A percentile compares a stretch with the other conserved stretches of the same genome.
These are phyloP conservation scores for Poecilia picta DNA, from an alignment of 2,797 vertebrate species.

Conservation along the genomic window DNA sequence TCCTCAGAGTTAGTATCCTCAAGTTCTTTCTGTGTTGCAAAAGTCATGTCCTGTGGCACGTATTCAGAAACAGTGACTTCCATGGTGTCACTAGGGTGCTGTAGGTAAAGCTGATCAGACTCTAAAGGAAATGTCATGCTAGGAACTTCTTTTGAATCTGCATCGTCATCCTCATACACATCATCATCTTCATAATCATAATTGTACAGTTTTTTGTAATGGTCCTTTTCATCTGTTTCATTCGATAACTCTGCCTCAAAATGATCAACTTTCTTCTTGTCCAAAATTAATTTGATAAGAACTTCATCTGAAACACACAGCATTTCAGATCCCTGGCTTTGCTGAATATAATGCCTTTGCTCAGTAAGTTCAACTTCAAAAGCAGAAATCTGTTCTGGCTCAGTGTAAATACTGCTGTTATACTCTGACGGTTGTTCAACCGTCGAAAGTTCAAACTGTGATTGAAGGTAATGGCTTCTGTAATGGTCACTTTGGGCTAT, in stretches of 20 bases:
- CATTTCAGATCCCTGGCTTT: not conserved
- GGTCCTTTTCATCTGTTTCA: not conserved
- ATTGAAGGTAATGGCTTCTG: not conserved
- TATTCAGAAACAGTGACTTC: no score
- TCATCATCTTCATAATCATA: fast-evolving
- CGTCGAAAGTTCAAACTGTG: not conserved
- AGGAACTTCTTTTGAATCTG: not conserved
- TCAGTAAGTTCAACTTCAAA: not conserved
- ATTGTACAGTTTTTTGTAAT: not conserved
- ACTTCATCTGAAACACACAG: not conserved
- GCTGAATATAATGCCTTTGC: not conserved
- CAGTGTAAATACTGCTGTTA: not conserved
- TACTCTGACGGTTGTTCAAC: not conserved
- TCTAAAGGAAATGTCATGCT: no score
- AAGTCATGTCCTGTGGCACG: not conserved
- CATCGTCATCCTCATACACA: not conserved
- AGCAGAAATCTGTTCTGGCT: not conserved
- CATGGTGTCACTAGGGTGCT: no score
- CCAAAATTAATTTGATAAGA: no score
- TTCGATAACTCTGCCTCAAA: not conserved
- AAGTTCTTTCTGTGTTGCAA: no score
- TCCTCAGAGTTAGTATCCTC: no score
- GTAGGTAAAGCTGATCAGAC: no score
- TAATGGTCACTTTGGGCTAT: not conserved
- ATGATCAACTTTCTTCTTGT: not conserved